Base-by-base conservation (phyloP, 2,797 vertebrate genomes). In the Cynodonichthys magdalenae region DNA sequence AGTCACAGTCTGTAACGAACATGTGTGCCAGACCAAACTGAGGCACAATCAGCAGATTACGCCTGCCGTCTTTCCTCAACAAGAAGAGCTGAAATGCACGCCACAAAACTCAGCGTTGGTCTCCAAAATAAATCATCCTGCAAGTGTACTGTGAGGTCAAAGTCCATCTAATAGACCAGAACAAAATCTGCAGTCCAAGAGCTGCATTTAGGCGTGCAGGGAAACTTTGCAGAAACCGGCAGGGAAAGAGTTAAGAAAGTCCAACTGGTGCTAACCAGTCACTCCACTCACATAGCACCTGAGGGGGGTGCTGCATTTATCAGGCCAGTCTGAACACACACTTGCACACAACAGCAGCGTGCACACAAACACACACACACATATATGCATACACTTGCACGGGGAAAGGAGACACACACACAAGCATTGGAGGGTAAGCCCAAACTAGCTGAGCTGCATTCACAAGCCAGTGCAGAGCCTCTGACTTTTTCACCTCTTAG, bases 361-460 rank as follows among this genome's bases (percentile, higher is more conserved):
- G 3, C 70, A 76, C 59, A 75, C 79, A 80, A 61, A 75, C 53
- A 56, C 15, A 42, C 67, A 18, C 36, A 10, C 48, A 41, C 53
- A 42, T 54, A 20, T 29, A 47, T 66, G 53, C 53, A 60, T 59
- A 59, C 29, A 64, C 58, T 73, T 71, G 69, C 71, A 82, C 41
- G 59, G 59, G 62, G 1, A 79, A 7, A 63, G 15, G 79, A 34
- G 74, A 60, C 24, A 85, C 74, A 75, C 66, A 85, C 72, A 80
- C 63, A 83, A 71, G 88, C 84, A 88, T 34, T 66, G 66, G 68
- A 84, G 80, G 87, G 72, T 84, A 80, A 90, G 87, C 83, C 84
- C 87, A 89, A 92, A 92, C 91, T 88, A 92, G 90, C 92, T 86
- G 60, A 66, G 91, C 91, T 77, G 74, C 94, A 90, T 93, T 93